Evolutionary conservation across 1,140 invertebrate species (phyloP), one percentile per base, ranked within the genome.

Genomic region (Hermetia illucens): DNA sequence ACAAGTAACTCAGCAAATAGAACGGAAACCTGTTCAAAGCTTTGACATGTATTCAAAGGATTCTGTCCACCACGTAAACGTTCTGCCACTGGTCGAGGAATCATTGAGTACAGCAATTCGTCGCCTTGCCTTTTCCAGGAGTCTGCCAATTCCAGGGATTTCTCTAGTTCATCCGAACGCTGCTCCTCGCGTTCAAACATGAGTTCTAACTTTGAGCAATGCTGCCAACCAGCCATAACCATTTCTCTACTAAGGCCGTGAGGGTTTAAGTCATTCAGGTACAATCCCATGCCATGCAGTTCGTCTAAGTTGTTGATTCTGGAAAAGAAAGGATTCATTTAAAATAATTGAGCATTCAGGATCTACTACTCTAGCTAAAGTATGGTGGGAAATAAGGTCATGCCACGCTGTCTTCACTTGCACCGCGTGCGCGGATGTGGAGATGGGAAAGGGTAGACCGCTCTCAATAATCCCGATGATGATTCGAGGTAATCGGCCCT

Each of bases 101-200:
- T 90, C 88, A 94, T 92, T 3, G 89, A 90, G 54, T 93, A 94
- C 1, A 94, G 61, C 1, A 94, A 63, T 27, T 87, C 79, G 57
- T 93, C 87, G 0, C 85, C 85, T 45, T 79, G 73, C 37, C 78
- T 75, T 61, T 89, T 90, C 79, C 86, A 89, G 2, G 75, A 72
- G 52, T 91, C 84, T 4, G 78, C 59, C 3, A 84, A 58, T 20
- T 70, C 65, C 47, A 80, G 68, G 36, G 76, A 82, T 44, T 72
- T 74, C 47, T 84, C 78, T 32, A 86, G 52, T 37, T 83, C 78
- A 39, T 69, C 68, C 3, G 75, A 82, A 44, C 81, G 65, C 59
- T 79, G 71, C 51, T 86, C 80, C 5, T 79, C 78, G 41, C 79
- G 74, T 61, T 89, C 80, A 49, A 82, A 84, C 68, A 85, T 74